Evolutionary conservation across 2,113 vertebrate species (phyloP).

Genomic region (Atherinomorus stipes): DNA sequence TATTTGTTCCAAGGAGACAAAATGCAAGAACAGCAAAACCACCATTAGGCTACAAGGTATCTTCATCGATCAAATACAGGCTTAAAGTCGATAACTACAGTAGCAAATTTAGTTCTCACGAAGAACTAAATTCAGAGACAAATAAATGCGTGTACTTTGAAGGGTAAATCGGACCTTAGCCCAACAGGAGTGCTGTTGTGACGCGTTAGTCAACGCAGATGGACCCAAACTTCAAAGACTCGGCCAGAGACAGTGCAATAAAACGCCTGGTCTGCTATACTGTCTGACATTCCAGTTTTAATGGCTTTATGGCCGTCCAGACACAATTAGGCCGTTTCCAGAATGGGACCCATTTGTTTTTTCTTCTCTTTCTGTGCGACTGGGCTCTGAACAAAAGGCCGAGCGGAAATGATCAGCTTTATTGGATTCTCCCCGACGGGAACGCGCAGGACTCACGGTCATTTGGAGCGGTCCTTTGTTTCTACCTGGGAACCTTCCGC

Average conservation of each 20-base stretch:
- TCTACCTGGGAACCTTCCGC: conserved; percentile 80
- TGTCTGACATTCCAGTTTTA: conserved; percentile 98
- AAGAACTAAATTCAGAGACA: conserved; percentile 9
- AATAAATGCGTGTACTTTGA: conserved; percentile 27
- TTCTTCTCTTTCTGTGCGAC: conserved; percentile 90
- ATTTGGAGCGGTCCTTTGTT: conserved; percentile 83
- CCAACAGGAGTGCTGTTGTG: conserved; percentile 71
- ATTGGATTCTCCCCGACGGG: conserved; percentile 86
- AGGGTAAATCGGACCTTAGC: conserved; percentile 48
- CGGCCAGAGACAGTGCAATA: conserved; percentile 92
- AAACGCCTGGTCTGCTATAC: conserved; percentile 94
- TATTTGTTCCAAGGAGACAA: conserved; percentile 32
- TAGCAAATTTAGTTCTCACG: conserved; percentile 15
- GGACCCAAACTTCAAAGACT: conserved; percentile 95
- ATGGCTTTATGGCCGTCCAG: conserved; percentile 98
- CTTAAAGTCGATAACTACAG: background rate
- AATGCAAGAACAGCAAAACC: conserved; percentile 1
- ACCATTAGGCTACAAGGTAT: background rate
- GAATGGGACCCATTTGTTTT: conserved; percentile 95
- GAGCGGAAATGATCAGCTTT: conserved; percentile 95
- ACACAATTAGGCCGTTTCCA: conserved; percentile 95
- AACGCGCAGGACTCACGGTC: conserved; percentile 81
- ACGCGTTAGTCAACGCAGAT: conserved; percentile 90
- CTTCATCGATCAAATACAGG: background rate
- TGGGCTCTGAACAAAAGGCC: conserved; percentile 87